These are phyloP conservation scores for Dysidea cf. avara DNA, from an alignment of 37 sponge, comb jelly and placozoan genomes.

Conservation along the genomic window DNA sequence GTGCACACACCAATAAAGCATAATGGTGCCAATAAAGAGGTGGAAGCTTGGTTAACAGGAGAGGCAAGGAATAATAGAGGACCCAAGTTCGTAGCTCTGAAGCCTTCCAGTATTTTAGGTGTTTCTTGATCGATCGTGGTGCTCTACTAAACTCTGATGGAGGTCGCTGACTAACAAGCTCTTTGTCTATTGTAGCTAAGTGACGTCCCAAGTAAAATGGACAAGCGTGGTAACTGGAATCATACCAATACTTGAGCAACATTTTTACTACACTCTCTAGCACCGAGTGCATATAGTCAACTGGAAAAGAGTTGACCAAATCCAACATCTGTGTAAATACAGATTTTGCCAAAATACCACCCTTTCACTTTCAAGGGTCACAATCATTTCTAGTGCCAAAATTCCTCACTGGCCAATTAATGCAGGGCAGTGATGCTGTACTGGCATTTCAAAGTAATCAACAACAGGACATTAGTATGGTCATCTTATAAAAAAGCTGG, in stretches of 20 bases:
- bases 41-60: too few relatives aligned
- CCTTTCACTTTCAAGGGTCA: too few relatives aligned
- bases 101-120: slow-evolving; percentile 23
- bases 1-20: slow-evolving; percentile 40
- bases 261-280: slow-evolving; percentile 3
- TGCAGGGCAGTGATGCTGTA: too few relatives aligned
- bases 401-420: too few relatives aligned
- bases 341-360: slow-evolving; percentile 17
- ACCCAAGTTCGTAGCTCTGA: slow-evolving; percentile 22
- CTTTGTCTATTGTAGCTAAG: neutral
- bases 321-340: neutral
- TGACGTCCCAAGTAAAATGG: slow-evolving; percentile 37
- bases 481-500: too few relatives aligned
- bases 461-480: too few relatives aligned
- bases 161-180: slow-evolving; percentile 6
- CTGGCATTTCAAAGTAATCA: too few relatives aligned
- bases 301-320: slow-evolving; percentile 12
- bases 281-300: slow-evolving; percentile 39
- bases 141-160: slow-evolving; percentile 15
- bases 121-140: slow-evolving; percentile 6
- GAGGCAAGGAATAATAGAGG: slow-evolving; percentile 20
- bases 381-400: too few relatives aligned
- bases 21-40: too few relatives aligned
- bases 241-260: slow-evolving; percentile 22
- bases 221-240: slow-evolving; percentile 9